Conservation (phyloP, 2,797 vertebrate species). For the Galago senegalensis region DNA sequence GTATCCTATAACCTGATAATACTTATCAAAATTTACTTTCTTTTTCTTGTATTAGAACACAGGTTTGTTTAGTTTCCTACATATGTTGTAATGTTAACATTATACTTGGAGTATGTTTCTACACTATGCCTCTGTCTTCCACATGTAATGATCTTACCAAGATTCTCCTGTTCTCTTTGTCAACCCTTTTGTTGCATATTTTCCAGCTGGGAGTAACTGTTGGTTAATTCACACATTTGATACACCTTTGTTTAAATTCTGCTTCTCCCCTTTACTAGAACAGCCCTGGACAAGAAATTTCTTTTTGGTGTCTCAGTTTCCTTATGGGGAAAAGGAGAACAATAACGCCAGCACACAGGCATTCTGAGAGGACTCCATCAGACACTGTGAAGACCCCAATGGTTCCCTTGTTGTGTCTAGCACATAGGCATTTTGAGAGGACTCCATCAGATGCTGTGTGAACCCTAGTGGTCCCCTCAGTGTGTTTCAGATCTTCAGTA, state of each 20-base stretch:
- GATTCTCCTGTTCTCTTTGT: background rate
- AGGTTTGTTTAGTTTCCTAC: background rate
- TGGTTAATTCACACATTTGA: background rate
- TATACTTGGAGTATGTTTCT: background rate
- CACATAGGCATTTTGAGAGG: background rate
- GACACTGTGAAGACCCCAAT: accelerated
- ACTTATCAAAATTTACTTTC: background rate
- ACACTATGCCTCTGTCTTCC: too few species aligned
- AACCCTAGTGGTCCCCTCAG: accelerated
- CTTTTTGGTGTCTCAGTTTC: background rate
- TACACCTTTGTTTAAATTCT: background rate
- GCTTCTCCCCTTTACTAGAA: background rate
- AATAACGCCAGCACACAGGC: accelerated
- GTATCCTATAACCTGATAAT: background rate
- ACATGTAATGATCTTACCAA: accelerated
- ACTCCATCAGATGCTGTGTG: accelerated
- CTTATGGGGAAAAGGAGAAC: background rate
- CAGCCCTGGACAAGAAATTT: background rate
- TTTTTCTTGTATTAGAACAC: background rate
- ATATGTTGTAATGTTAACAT: background rate
- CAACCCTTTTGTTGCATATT: background rate
- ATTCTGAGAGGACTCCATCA: background rate
- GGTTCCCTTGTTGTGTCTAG: too few species aligned
- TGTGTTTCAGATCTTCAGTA: background rate
- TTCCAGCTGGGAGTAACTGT: too few species aligned